These are phyloP conservation scores for Arge pagana DNA, from an alignment of 2,888 invertebrate genomes.

Conservation along the genomic window DNA sequence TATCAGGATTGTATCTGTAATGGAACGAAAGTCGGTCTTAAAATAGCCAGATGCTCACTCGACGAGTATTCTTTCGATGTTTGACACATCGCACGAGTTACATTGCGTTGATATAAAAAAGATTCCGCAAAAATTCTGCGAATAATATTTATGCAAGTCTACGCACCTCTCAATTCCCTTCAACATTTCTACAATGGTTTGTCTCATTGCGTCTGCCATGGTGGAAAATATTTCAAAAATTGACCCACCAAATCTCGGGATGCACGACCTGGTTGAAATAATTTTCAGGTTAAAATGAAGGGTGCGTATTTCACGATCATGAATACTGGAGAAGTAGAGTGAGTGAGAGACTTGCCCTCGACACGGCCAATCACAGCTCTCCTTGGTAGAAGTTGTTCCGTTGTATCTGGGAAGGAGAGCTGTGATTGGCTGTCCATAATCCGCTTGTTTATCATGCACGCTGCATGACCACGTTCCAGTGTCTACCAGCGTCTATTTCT, in stretches of 20 bases:
- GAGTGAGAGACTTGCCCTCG: constrained; percentile 4
- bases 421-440: no score
- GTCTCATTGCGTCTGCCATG: constrained; percentile 86
- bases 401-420: no score
- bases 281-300: constrained; percentile 7
- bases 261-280: not conserved
- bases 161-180: constrained; percentile 89
- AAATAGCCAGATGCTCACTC: not conserved
- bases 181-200: constrained; percentile 83
- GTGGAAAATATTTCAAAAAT: constrained; percentile 2
- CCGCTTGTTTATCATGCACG: no score
- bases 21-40: no score
- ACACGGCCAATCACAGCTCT: no score
- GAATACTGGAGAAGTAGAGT: not conserved
- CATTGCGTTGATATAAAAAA: not conserved
- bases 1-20: constrained; percentile 93
- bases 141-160: no score
- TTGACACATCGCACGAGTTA: not conserved
- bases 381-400: no score
- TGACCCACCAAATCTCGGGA: not conserved
- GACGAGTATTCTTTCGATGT: not conserved
- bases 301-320: not conserved
- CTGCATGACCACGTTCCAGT: no score
- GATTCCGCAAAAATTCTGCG: constrained; percentile 4
- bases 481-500: no score